These are phyloP conservation scores for Drosophila ananassae DNA, from an alignment of 1,140 invertebrate genomes.

Conservation along the genomic window DNA sequence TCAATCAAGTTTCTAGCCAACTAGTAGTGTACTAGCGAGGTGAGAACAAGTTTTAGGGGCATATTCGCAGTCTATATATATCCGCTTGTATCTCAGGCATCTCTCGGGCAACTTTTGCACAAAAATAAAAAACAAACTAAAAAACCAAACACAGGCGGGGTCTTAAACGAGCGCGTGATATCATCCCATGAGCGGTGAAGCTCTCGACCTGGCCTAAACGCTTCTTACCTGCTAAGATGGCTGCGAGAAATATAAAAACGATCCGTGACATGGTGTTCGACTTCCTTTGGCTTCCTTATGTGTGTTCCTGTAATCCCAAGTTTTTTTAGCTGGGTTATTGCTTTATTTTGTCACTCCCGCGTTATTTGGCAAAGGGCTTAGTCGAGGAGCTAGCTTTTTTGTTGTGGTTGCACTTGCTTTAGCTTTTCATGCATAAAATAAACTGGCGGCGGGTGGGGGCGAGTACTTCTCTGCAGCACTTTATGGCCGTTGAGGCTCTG, in stretches of 20 bases:
- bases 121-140: neutral
- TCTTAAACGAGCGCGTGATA: slow-evolving; percentile 54
- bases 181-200: slow-evolving; percentile 42
- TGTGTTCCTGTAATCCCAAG: slow-evolving; percentile 56
- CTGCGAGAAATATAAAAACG: slow-evolving; percentile 75
- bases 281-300: slow-evolving; percentile 44
- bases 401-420: slow-evolving; percentile 58
- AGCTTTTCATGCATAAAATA: slow-evolving; percentile 72
- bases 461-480: slow-evolving; percentile 52
- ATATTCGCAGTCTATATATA: slow-evolving; percentile 8
- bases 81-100: slow-evolving; percentile 5
- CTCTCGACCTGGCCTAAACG: slow-evolving; percentile 3
- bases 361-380: slow-evolving; percentile 31
- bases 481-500: slow-evolving; percentile 60
- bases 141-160: slow-evolving; percentile 5
- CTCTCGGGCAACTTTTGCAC: slow-evolving; percentile 17
- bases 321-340: slow-evolving; percentile 36
- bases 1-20: slow-evolving; percentile 38
- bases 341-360: slow-evolving; percentile 40
- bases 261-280: slow-evolving; percentile 67
- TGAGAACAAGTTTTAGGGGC: slow-evolving; percentile 49
- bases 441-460: neutral
- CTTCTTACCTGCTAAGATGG: slow-evolving; percentile 80
- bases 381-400: slow-evolving; percentile 29
- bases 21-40: slow-evolving; percentile 22